phyloP scores from a whole-genome alignment of 1,140 invertebrate genomes.

The Lepidotrigona ventralis region DNA sequence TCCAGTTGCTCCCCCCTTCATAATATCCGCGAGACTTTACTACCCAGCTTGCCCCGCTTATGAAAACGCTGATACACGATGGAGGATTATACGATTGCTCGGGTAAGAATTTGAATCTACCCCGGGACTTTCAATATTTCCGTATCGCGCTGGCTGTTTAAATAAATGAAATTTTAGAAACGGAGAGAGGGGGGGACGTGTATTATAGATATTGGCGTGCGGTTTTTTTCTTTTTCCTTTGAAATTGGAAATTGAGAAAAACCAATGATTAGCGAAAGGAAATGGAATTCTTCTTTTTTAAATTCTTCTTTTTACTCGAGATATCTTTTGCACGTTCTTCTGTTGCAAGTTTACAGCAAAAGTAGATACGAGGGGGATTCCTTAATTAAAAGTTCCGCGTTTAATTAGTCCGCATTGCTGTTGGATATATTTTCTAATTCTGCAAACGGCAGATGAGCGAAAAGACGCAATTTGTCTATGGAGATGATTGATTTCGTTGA shows the following conservation, averaged over 20 bases:
- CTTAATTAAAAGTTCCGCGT: background rate
- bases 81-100: background rate
- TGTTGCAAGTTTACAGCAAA: too few relatives aligned
- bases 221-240: too few relatives aligned
- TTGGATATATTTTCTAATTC: background rate
- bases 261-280: too few relatives aligned
- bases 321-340: too few relatives aligned
- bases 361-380: background rate
- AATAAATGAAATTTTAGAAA: background rate
- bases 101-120: background rate
- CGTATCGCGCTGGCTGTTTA: background rate
- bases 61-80: background rate
- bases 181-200: too few relatives aligned
- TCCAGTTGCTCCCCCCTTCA: background rate
- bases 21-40: background rate
- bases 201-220: too few relatives aligned
- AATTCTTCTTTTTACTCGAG: too few relatives aligned
- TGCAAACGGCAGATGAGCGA: background rate
- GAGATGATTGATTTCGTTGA: slow-evolving; percentile 19
- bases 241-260: too few relatives aligned
- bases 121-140: background rate
- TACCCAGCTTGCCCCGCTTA: background rate
- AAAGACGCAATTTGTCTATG: background rate
- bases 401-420: background rate
- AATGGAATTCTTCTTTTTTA: too few relatives aligned